phyloP scores from a whole-genome alignment of 1,140 invertebrate species.

The Drosophila punjabiensis region DNA sequence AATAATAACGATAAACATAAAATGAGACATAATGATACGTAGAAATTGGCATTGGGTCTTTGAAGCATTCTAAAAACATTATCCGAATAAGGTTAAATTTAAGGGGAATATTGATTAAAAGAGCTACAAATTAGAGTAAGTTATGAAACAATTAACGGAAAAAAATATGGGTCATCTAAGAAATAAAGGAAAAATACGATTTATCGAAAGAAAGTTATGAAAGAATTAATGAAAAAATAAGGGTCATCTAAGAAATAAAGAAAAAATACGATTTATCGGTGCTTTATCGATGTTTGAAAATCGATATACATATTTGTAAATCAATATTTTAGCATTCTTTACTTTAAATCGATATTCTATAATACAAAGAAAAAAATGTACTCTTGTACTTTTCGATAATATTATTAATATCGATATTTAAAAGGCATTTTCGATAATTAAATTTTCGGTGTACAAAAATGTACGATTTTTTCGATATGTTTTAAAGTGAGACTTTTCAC shows the following conservation, averaged over 20 bases:
- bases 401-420: background rate
- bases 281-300: too few species aligned
- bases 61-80: too few species aligned
- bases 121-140: background rate
- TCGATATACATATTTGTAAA: too few species aligned
- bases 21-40: constrained; percentile 20
- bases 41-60: constrained; percentile 1
- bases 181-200: too few species aligned
- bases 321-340: too few species aligned
- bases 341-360: too few species aligned
- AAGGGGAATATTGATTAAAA: background rate
- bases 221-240: too few species aligned
- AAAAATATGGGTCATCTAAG: background rate
- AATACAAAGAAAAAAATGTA: too few species aligned
- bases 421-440: background rate
- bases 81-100: too few species aligned
- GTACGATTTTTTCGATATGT: background rate
- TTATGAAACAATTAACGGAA: background rate
- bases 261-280: too few species aligned
- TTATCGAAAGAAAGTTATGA: too few species aligned
- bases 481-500: background rate
- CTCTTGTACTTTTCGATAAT: background rate
- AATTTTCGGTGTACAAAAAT: background rate
- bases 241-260: too few species aligned
- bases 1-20: constrained; percentile 35